Evolutionary conservation across 2,888 invertebrate genomes (phyloP).

Genomic region (Brachypalpus laphriformis): DNA sequence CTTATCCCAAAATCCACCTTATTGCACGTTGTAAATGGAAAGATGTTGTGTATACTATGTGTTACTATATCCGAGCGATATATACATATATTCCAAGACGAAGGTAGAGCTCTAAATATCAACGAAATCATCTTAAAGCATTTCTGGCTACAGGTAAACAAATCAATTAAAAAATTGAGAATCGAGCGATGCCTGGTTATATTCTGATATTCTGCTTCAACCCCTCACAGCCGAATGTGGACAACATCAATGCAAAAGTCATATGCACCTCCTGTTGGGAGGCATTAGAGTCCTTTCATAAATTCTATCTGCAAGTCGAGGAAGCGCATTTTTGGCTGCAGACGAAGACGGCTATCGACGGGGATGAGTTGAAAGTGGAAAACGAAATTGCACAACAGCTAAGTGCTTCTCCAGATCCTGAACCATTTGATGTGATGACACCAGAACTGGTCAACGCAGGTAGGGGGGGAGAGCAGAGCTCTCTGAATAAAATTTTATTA

Average conservation of each 20-base stretch:
- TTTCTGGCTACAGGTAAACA: slow-evolving; percentile 77
- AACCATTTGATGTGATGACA: background rate
- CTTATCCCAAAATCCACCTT: background rate
- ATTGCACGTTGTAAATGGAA: slow-evolving; percentile 15
- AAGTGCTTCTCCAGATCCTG: background rate
- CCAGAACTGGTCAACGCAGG: slow-evolving; percentile 47
- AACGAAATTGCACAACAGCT: background rate
- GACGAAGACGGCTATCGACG: background rate
- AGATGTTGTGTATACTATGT: slow-evolving; percentile 61
- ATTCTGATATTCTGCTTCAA: slow-evolving; percentile 1
- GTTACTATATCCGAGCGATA: slow-evolving; percentile 18
- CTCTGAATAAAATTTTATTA: background rate
- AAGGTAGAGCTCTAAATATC: slow-evolving; percentile 76
- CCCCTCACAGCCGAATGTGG: slow-evolving; percentile 36
- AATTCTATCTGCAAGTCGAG: slow-evolving; percentile 77
- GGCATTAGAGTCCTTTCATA: slow-evolving; percentile 77
- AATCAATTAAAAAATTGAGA: slow-evolving; percentile 45
- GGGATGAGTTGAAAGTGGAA: slow-evolving; percentile 35
- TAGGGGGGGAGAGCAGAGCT: too few relatives aligned
- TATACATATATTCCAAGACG: slow-evolving; percentile 60
- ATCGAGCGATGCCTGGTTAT: background rate
- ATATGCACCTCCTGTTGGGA: slow-evolving; percentile 78
- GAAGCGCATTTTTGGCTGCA: slow-evolving; percentile 73
- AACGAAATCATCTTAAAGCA: slow-evolving; percentile 76
- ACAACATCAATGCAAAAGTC: slow-evolving; percentile 41